Conservation (phyloP, 1,140 invertebrate species). For the Drosophila azteca region DNA sequence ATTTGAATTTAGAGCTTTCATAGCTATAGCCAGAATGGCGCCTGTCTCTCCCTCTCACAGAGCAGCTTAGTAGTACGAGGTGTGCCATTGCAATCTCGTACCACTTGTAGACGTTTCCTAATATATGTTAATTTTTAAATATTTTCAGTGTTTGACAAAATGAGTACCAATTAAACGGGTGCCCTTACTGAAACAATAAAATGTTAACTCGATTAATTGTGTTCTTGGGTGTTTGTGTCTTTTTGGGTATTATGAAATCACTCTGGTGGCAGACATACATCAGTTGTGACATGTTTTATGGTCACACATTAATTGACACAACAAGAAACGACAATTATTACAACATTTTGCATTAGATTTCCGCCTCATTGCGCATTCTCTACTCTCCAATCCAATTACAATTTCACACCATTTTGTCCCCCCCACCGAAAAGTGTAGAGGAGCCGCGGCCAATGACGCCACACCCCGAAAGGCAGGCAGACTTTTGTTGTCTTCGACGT, state of each 20-base stretch:
- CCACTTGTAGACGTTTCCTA: no score
- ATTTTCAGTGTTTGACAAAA: no score
- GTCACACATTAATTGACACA: slow-evolving; percentile 55
- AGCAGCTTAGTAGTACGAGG: no score
- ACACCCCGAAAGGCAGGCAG: slow-evolving; percentile 16
- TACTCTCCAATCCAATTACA: slow-evolving; percentile 63
- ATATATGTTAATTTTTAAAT: no score
- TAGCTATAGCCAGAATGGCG: no score
- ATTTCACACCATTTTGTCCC: slow-evolving; percentile 54
- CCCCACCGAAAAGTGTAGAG: slow-evolving; percentile 15
- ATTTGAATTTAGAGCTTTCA: no score
- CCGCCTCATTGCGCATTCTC: slow-evolving; percentile 70
- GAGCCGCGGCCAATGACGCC: background rate
- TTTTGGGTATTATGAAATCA: slow-evolving; percentile 39
- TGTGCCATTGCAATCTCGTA: no score
- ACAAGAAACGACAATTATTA: slow-evolving; percentile 48
- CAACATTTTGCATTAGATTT: slow-evolving; percentile 62
- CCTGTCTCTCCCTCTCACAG: no score
- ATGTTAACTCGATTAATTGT: slow-evolving; percentile 23
- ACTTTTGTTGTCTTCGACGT: slow-evolving; percentile 52
- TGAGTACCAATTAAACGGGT: slow-evolving; percentile 14
- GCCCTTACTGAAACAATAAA: slow-evolving; percentile 1
- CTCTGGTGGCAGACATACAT: slow-evolving; percentile 26
- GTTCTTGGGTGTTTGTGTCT: slow-evolving; percentile 8
- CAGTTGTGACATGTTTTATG: slow-evolving; percentile 56